A percentile compares a stretch with the other conserved stretches of the same genome.
Conservation (phyloP, 2,113 vertebrate species). For the Corythaeola cristata region DNA sequence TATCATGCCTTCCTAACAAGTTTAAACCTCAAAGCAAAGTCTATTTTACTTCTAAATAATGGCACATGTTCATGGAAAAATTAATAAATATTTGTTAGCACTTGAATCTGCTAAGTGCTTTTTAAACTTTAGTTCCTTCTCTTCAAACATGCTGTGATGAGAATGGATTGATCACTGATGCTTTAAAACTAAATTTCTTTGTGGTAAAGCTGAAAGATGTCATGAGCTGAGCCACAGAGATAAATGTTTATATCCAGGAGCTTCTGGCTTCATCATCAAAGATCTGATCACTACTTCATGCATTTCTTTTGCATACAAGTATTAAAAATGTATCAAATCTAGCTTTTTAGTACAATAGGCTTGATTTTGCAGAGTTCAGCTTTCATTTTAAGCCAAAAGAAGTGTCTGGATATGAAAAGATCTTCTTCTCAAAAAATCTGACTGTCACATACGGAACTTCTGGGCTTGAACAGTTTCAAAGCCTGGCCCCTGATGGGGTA, state of each 20-base stretch:
- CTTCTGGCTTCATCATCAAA: background rate
- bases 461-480: background rate
- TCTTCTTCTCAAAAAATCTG: background rate
- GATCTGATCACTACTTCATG: background rate
- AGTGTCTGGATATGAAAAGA: background rate
- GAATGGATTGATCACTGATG: background rate
- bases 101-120: background rate
- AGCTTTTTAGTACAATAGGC: background rate
- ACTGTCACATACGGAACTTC: background rate
- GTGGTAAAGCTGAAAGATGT: background rate
- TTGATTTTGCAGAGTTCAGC: background rate
- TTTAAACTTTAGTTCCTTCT: background rate
- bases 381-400: constrained; percentile 7
- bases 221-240: background rate
- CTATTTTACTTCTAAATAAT: background rate
- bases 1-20: background rate
- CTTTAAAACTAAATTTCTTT: background rate
- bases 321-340: background rate
- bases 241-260: background rate
- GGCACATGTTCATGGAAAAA: background rate
- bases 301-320: background rate
- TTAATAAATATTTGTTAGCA: background rate
- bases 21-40: background rate
- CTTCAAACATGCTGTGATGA: background rate
- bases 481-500: background rate